Evolutionary conservation across 2,113 vertebrate genomes (phyloP), one percentile per base, ranked within the genome.

Genomic region (Grammomys dolichurus): DNA sequence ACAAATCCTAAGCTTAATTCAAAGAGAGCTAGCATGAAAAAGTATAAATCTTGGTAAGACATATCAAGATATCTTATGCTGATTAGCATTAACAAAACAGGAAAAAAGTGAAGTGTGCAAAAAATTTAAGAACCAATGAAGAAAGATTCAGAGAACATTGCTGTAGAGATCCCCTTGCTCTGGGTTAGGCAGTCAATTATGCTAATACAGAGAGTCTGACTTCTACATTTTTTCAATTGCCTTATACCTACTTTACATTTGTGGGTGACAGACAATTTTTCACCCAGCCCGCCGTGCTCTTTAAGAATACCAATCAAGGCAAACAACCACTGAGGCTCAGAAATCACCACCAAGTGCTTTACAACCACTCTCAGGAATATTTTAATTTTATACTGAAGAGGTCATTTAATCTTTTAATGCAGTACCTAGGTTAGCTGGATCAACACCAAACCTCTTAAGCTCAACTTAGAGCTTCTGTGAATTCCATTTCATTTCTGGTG

Each of bases 131-230:
- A 33, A 19, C 5, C 46, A 28, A 65, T 48, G 12, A 86, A 46
- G 60, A 85, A 17, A 46, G 26, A 12, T 31, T 86, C 43, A 86
- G 58, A 67, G 60, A 67, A 5, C 6, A 11, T 7, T 46, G 2
- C 85, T 31, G 0, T 14, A 93, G 28, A 76, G 40, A 85, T 73
- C 16, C 2, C 33, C 75, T 81, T 87, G 33, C 67, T 96, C 48
- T 70, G 46, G 96, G 33, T 43, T 81, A 96, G 85, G 73, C 87
- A 90, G 77, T 89, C 76, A 95, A 36, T 87, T 87, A 89, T 63
- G 82, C 26, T 67, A 92, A 24, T 63, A 89, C 16, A 75, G 28
- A 63, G 9, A 33, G 31, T 80, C 58, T 89, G 78, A 77, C 60
- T 60, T 87, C 70, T 87, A 67, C 63, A 70, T 69, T 69, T 96